These are phyloP conservation scores for Nineta flava DNA, from an alignment of 2,888 invertebrate genomes.

Conservation along the genomic window DNA sequence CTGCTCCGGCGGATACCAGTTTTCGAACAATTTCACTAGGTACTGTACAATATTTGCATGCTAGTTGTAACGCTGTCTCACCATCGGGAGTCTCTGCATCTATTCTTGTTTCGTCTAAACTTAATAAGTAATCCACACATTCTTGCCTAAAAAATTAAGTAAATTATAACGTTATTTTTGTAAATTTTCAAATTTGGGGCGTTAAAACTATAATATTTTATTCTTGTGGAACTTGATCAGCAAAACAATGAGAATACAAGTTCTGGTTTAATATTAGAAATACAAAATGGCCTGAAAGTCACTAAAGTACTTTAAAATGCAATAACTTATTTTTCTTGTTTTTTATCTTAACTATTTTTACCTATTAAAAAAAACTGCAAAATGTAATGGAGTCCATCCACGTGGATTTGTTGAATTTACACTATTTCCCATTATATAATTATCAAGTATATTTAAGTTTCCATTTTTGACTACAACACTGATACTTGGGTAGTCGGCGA, in stretches of 20 bases:
- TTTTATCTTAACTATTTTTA: too few relatives aligned
- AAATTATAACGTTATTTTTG: too few relatives aligned
- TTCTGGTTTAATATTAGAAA: too few relatives aligned
- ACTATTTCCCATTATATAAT: conserved; percentile 1
- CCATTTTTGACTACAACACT: conserved; percentile 1
- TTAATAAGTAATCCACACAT: conserved; percentile 7
- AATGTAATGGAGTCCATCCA: conserved; percentile 3
- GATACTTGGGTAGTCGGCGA: not conserved
- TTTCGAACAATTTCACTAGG: not conserved
- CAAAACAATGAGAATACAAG: too few relatives aligned
- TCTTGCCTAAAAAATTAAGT: conserved; percentile 8
- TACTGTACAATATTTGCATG: conserved; percentile 4
- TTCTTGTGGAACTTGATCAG: too few relatives aligned
- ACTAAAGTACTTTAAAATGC: too few relatives aligned
- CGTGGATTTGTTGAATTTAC: conserved; percentile 1
- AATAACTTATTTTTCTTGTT: too few relatives aligned
- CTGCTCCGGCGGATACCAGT: conserved; percentile 5
- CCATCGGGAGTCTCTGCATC: conserved; percentile 6
- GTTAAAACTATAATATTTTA: too few relatives aligned
- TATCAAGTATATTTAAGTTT: not conserved
- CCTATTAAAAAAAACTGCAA: not conserved
- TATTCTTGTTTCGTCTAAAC: conserved; percentile 1
- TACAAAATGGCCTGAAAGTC: too few relatives aligned
- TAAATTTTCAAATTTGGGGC: too few relatives aligned
- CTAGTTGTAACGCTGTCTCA: conserved; percentile 6